phyloP scores from a whole-genome alignment of 2,113 vertebrate genomes.

The Labrus mixtus region DNA sequence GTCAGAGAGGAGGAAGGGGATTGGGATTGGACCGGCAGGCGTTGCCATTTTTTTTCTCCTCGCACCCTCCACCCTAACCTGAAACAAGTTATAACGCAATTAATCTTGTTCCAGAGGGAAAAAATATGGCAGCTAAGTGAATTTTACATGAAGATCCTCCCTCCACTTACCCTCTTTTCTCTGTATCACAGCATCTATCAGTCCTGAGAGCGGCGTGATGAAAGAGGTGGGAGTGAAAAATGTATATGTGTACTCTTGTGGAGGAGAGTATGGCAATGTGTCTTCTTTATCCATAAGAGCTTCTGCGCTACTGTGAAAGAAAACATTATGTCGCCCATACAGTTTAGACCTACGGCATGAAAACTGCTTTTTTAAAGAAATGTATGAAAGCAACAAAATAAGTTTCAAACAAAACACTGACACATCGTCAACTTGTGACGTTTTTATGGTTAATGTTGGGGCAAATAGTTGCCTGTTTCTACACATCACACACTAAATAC shows the following conservation, averaged over 20 bases:
- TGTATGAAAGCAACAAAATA: neutral
- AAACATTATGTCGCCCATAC: no score
- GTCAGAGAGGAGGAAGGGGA: conserved; percentile 56
- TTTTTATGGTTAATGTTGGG: no score
- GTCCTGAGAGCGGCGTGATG: conserved; percentile 27
- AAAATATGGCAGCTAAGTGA: conserved; percentile 87
- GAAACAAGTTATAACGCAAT: conserved; percentile 86
- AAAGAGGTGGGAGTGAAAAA: conserved; percentile 46
- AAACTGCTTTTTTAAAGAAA: neutral
- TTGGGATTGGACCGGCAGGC: conserved; percentile 55
- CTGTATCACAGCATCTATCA: conserved; percentile 64
- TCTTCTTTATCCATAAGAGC: neutral
- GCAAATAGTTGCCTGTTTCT: no score
- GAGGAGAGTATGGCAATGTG: neutral
- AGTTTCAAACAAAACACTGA: neutral
- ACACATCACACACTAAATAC: no score
- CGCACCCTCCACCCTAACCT: conserved; percentile 74
- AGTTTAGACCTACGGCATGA: no score
- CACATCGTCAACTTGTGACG: neutral
- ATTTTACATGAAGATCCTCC: conserved; percentile 87
- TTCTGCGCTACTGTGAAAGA: neutral
- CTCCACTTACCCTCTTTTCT: conserved; percentile 72
- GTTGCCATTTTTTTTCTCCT: conserved; percentile 57
- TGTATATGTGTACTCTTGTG: conserved; percentile 20
- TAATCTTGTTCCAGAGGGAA: conserved; percentile 83